Base-by-base conservation (phyloP, 2,113 vertebrate species). In the Nettapus auritus region DNA sequence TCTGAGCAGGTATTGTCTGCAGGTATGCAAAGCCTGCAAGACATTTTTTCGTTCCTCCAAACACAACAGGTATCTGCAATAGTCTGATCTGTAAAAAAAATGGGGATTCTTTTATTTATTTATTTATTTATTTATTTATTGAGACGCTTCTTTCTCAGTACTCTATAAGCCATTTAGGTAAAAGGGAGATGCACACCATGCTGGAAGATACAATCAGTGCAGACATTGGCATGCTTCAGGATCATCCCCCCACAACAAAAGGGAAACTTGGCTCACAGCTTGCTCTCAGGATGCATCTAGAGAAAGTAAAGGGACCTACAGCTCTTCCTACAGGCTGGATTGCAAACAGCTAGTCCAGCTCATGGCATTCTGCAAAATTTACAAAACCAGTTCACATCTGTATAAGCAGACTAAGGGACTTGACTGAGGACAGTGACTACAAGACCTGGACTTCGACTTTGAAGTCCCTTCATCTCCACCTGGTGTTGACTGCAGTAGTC, bases 31-130 rank as follows among this genome's bases (percentile, higher is more conserved):
- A 46, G 31, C 19, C 25, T 3, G 1, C 8, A 52, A 12, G 82
- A 60, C 1, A 9, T 23, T 42, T 75, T 67, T 56, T 31, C 36
- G 9, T 38, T 62, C 21, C 21, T 57, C 40, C 34, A 81, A 82
- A 28, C 0, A 2, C 20, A 67, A 42, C 38, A 56, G 7, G 3
- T 9, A 6, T 46, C 2, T 4, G 23, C 57, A 60, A 56, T 11
- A 79, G 69, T 11, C 31, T 60, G 44, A 64, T 28, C 31, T 40
- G 2, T 1, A 71, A 78, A 81, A 48, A 46, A 46, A 11, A n/a
- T 13, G 8, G 20, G 23, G 9, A 73, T 83, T 5, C 60, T 19
- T 46, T 46, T 46, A 46, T 40, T 40, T 40, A 40, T 40, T 40
- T 40, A 40, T 40, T 40, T 46, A 40, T 40, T 42, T 42, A 8